Evolutionary conservation across 1,140 invertebrate genomes (phyloP), one percentile per base, ranked within the genome.

Genomic region (Drosophila paulistorum): DNA sequence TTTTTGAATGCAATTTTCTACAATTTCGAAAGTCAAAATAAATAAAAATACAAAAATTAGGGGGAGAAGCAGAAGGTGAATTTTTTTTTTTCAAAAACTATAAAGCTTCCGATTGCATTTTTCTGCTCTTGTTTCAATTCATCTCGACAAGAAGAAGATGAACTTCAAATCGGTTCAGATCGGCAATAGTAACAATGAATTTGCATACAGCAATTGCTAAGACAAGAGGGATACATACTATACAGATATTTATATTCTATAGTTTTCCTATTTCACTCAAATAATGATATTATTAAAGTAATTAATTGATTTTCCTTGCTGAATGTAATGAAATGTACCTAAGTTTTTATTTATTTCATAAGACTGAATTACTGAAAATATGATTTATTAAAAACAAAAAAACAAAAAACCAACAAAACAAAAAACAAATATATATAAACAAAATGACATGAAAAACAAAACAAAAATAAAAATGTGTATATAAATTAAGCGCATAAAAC

Each of bases 341-440:
- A 85, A 89, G 85, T 91, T 91, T 89, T 84, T 79, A 80, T 91
- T 91, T 86, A 74, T 91, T 91, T 91, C 79, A 91, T 81, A 91
- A 91, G 90, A 91, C 90, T 91, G 90, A 91, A 91, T 90, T 91
- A 81, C 80, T 86, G 79, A 79, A 51, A 76, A 78, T 87, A 89
- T 89, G 63, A 89, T 84, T 87, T 87, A 59, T 65, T 39, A 67
- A 51, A 51, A 48, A 48, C 10, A 17, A 51, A 51, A 20, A 20
- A 51, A 64, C 33, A 41, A 70, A 71, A 76, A 51, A 71, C 67
- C 61, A 41, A 71, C 68, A 51, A 51, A 51, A 20, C 0, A 23
- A 51, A 9, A 51, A 51, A n/a, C 14, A 17, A 17, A 9, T 23
- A 9, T 23, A 51, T 17, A 23, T 10, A 64, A 41, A 71, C 67